Conservation (phyloP, 2,113 vertebrate genomes). For the Cisticola juncidis region DNA sequence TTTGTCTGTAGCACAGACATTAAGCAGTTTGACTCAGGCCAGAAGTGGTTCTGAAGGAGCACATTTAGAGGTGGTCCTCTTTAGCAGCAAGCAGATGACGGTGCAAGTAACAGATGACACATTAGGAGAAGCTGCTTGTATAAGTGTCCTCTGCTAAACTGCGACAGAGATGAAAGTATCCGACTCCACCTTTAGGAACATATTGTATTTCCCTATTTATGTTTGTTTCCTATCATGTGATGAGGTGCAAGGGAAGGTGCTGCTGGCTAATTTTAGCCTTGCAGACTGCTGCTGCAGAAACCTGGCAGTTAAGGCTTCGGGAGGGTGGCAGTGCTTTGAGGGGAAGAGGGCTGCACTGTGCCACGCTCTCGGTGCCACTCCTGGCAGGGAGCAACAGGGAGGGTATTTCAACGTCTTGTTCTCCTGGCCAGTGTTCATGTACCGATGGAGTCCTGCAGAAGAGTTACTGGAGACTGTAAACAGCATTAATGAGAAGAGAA, state of each 20-base stretch:
- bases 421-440: neutral
- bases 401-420: neutral
- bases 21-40: neutral
- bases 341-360: neutral
- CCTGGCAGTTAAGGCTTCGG: neutral
- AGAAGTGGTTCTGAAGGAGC: neutral
- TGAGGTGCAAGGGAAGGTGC: conserved; percentile 41
- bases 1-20: neutral
- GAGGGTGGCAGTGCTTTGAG: neutral
- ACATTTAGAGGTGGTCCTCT: neutral
- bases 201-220: conserved; percentile 59
- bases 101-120: neutral
- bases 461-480: neutral
- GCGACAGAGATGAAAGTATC: neutral
- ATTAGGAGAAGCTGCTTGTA: neutral
- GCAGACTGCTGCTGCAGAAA: conserved; percentile 17
- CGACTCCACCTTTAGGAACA: conserved; percentile 23
- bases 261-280: conserved; percentile 50
- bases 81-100: neutral
- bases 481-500: neutral
- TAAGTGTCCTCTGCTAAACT: conserved; percentile 17
- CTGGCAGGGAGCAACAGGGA: accelerated
- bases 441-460: neutral
- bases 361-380: accelerated
- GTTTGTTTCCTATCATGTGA: conserved; percentile 52